A percentile compares a stretch with the other conserved stretches of the same genome.
phyloP scores from a whole-genome alignment of 2,888 invertebrate genomes.

The Trissonchulus sp. region DNA sequence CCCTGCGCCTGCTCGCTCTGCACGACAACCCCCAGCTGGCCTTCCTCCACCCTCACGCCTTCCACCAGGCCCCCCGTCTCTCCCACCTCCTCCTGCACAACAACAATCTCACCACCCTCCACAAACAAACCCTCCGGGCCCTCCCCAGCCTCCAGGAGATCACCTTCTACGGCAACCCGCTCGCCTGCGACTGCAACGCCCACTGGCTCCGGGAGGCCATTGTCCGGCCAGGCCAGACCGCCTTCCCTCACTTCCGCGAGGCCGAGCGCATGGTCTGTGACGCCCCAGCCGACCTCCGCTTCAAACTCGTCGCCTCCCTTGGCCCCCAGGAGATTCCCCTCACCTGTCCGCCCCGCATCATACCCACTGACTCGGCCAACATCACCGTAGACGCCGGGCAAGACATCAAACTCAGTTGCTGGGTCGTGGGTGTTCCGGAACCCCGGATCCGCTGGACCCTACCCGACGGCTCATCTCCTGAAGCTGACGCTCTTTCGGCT shows the following conservation, averaged over 20 bases:
- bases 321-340: slow-evolving; percentile 41
- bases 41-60: slow-evolving; percentile 54
- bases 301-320: slow-evolving; percentile 43
- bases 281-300: slow-evolving; percentile 43
- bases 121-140: slow-evolving; percentile 44
- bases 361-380: slow-evolving; percentile 44
- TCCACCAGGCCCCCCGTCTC: slow-evolving; percentile 51
- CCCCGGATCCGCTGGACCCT: slow-evolving; percentile 54
- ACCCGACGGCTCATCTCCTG: slow-evolving; percentile 54
- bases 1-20: slow-evolving; percentile 50
- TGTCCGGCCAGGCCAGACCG: slow-evolving; percentile 23
- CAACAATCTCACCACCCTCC: slow-evolving; percentile 53
- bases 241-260: slow-evolving; percentile 41
- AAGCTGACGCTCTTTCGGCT: slow-evolving; percentile 44
- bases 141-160: slow-evolving; percentile 49
- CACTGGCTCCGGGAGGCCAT: slow-evolving; percentile 47
- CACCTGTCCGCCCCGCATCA: slow-evolving; percentile 40
- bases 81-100: slow-evolving; percentile 53
- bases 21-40: slow-evolving; percentile 53
- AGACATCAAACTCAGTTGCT: slow-evolving; percentile 52
- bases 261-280: slow-evolving; percentile 51
- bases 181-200: slow-evolving; percentile 56
- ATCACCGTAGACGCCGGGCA: slow-evolving; percentile 51
- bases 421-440: slow-evolving; percentile 54
- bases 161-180: slow-evolving; percentile 54